Percentiles rank a stretch among this genome's conserved stretches.
Evolutionary conservation across 2,113 vertebrate genomes (phyloP).

Genomic region (Lepus americanus): DNA sequence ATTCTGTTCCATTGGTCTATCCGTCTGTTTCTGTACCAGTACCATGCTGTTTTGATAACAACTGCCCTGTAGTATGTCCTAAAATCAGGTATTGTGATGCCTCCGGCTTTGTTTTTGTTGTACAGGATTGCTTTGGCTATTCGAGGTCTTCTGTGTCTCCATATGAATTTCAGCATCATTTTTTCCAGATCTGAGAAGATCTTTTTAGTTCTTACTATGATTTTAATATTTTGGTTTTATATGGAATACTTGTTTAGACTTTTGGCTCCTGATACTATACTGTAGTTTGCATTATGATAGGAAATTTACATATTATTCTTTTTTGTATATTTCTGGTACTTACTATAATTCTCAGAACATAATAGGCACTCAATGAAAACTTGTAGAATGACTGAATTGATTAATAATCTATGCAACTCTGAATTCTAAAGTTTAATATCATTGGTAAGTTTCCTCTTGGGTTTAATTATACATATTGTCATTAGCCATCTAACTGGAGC

Average conservation of each 20-base stretch:
- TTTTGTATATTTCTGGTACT: neutral
- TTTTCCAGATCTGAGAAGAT: too few species aligned
- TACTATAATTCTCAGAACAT: neutral
- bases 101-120: too few species aligned
- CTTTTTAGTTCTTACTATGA: too few species aligned
- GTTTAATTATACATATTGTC: neutral
- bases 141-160: too few species aligned
- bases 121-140: too few species aligned
- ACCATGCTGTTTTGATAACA: too few species aligned
- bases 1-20: too few species aligned
- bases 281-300: neutral
- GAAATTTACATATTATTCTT: neutral
- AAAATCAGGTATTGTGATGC: too few species aligned
- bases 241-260: neutral
- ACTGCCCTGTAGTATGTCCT: too few species aligned
- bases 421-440: neutral
- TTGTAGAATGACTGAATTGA: neutral
- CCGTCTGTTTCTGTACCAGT: too few species aligned
- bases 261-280: neutral
- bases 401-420: neutral
- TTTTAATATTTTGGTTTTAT: slow-evolving; percentile 6
- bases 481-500: neutral
- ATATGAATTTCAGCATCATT: too few species aligned
- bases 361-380: neutral
- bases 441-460: neutral